These are phyloP conservation scores for Caenorhabditis latens DNA, from an alignment of 1,140 invertebrate genomes.

Conservation along the genomic window DNA sequence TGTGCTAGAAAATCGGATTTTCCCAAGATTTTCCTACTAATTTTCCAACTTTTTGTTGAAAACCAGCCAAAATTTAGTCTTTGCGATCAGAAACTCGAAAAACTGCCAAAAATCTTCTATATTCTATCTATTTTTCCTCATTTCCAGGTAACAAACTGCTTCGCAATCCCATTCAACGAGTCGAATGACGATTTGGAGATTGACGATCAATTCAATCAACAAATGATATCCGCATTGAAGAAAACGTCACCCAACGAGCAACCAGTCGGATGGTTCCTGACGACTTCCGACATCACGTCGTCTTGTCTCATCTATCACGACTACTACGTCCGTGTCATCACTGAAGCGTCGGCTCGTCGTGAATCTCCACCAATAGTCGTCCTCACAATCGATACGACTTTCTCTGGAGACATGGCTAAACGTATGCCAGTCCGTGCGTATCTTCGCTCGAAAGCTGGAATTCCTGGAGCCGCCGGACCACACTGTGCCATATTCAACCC, in stretches of 20 bases:
- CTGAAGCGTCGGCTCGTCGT: constrained; percentile 61
- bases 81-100: neutral
- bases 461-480: constrained; percentile 66
- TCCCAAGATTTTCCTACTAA: too few species aligned
- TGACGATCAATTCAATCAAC: constrained; percentile 74
- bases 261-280: constrained; percentile 76
- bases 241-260: constrained; percentile 74
- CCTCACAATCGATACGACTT: constrained; percentile 74
- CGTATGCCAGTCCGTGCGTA: constrained; percentile 72
- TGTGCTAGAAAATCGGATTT: too few species aligned
- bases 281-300: constrained; percentile 71
- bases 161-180: constrained; percentile 76
- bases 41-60: neutral
- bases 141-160: constrained; percentile 74
- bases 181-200: constrained; percentile 69
- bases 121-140: too few species aligned
- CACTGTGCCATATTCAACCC: constrained; percentile 69
- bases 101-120: neutral
- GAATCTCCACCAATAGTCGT: constrained; percentile 71
- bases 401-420: constrained; percentile 65
- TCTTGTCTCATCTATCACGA: constrained; percentile 71
- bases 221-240: constrained; percentile 70
- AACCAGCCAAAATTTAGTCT: too few species aligned
- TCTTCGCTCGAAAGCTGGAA: constrained; percentile 71
- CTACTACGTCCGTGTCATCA: constrained; percentile 72